These are phyloP conservation scores for Poecile atricapillus DNA, from an alignment of 2,113 vertebrate species.

Conservation along the genomic window DNA sequence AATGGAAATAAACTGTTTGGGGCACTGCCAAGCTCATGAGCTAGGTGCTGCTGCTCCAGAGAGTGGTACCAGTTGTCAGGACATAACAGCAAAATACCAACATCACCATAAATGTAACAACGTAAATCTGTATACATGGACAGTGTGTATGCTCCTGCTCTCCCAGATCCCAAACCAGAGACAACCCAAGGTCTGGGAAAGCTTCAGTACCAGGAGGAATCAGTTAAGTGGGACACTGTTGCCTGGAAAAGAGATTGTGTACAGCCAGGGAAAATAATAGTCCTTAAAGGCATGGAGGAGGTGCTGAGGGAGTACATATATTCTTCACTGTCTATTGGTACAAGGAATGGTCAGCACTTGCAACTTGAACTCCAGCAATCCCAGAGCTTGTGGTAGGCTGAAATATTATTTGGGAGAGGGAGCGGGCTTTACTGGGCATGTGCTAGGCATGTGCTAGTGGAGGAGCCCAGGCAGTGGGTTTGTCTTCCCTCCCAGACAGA, in stretches of 20 bases:
- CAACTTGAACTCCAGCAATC: neutral
- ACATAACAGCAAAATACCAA: neutral
- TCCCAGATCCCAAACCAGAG: neutral
- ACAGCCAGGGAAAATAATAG: neutral
- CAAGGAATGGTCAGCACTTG: neutral
- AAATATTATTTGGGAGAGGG: neutral
- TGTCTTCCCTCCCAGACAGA: neutral
- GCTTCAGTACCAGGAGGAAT: neutral
- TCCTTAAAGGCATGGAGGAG: neutral
- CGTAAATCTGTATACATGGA: neutral
- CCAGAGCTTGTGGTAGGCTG: neutral
- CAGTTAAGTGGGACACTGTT: neutral
- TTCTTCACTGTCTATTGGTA: neutral
- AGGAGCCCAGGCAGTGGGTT: neutral
- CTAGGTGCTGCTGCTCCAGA: neutral
- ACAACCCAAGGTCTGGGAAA: neutral
- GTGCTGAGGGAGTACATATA: neutral
- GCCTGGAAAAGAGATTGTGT: neutral
- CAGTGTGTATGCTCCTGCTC: accelerated
- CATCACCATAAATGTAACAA: neutral
- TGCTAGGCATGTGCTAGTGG: neutral
- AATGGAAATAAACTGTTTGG: neutral
- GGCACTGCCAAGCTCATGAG: neutral
- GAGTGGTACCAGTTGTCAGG: neutral
- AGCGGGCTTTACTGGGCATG: neutral